A percentile compares a stretch with the other conserved stretches of the same genome.
phyloP scores from a whole-genome alignment of 2,797 vertebrate species.

The Malacoraja senta region DNA sequence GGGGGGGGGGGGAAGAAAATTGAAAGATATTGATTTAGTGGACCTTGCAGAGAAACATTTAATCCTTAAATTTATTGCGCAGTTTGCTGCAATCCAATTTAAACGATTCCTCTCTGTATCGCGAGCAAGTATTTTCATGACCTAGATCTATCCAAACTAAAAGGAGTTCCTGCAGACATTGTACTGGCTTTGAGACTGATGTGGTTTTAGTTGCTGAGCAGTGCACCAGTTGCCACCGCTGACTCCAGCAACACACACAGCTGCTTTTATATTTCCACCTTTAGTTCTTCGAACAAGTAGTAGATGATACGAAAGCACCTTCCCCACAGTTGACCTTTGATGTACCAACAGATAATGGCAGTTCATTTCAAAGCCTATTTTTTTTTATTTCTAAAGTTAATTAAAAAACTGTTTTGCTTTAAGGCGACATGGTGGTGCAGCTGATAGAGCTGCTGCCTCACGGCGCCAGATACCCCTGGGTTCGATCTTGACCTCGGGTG shows the following conservation, averaged over 20 bases:
- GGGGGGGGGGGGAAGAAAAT: no score
- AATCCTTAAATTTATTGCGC: not conserved
- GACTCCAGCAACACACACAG: not conserved
- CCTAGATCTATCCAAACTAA: not conserved
- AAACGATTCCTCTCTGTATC: not conserved
- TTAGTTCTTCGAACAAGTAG: not conserved
- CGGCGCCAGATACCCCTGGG: no score
- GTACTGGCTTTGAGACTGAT: not conserved
- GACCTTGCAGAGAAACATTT: not conserved
- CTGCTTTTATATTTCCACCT: conserved; percentile 21
- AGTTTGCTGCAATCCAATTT: not conserved
- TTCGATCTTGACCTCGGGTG: no score
- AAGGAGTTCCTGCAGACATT: conserved; percentile 1
- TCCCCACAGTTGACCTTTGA: conserved; percentile 23
- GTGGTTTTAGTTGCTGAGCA: conserved; percentile 9
- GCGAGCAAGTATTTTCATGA: not conserved
- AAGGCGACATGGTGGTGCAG: no score
- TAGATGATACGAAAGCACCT: not conserved
- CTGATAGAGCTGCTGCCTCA: no score
- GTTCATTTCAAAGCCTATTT: not conserved
- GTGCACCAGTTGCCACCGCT: conserved; percentile 7
- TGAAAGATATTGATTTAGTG: not conserved
- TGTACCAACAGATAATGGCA: not conserved
- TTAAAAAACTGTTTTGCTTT: no score
- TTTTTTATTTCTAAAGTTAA: not conserved